A percentile compares a stretch with the other conserved stretches of the same genome.
Evolutionary conservation across 2,113 vertebrate genomes (phyloP).

Genomic region (Cochlearius cochlearius): DNA sequence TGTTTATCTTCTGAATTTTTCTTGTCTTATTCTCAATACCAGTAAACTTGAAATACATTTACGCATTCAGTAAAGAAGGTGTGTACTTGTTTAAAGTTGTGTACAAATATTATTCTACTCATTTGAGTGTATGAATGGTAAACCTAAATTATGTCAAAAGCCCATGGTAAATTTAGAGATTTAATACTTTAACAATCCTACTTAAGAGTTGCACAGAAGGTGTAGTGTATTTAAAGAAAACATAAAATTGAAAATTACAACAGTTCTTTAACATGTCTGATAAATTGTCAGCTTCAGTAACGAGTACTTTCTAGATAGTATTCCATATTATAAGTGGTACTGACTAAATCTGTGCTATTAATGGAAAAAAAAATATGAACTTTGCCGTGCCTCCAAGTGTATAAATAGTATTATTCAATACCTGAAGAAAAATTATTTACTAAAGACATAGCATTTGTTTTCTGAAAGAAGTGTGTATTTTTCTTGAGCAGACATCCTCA

Average conservation of each 20-base stretch:
- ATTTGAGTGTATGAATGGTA: not conserved
- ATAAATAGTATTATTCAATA: not conserved
- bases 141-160: not conserved
- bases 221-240: not conserved
- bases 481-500: conserved; percentile 11
- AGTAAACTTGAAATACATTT: not conserved
- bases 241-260: not conserved
- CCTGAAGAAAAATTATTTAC: not conserved
- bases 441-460: not conserved
- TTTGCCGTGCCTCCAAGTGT: not conserved
- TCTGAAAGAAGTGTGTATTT: not conserved
- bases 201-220: not conserved
- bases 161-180: not conserved
- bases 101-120: not conserved
- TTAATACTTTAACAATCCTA: not conserved
- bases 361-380: not conserved
- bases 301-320: not conserved
- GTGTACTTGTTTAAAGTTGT: not conserved
- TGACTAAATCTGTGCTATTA: not conserved
- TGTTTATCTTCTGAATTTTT: not conserved
- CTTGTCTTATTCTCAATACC: not conserved
- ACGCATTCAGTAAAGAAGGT: not conserved
- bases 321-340: not conserved
- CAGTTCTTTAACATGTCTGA: not conserved
- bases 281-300: not conserved